phyloP scores from a whole-genome alignment of 30 jellyfish, hydroid and myxozoan species.

The Calvadosia cruxmelitensis region DNA sequence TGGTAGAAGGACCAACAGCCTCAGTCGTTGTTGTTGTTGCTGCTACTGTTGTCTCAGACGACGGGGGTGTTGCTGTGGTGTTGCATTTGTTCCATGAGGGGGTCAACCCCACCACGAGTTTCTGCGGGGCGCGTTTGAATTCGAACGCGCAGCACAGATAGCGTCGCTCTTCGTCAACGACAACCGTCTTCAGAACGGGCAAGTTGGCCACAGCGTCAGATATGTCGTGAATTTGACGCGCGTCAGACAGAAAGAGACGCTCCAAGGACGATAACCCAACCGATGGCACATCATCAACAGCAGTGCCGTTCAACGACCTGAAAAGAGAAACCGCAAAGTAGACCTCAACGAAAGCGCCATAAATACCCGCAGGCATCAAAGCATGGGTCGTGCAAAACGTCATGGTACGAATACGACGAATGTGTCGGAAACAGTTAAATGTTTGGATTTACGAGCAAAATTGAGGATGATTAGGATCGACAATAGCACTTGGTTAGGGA shows the following conservation, averaged over 20 bases:
- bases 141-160: slow-evolving; percentile 86
- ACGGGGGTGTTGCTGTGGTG: slow-evolving; percentile 11
- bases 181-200: slow-evolving; percentile 42
- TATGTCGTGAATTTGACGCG: slow-evolving; percentile 26
- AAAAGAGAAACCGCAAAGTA: neutral
- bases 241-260: slow-evolving; percentile 25
- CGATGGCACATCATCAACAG: slow-evolving; percentile 41
- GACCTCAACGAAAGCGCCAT: neutral
- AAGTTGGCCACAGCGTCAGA: slow-evolving; percentile 46
- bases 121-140: slow-evolving; percentile 27
- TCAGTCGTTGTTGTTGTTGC: slow-evolving; percentile 16
- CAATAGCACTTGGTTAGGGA: no score
- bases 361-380: neutral
- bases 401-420: no score
- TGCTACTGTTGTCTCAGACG: slow-evolving; percentile 1
- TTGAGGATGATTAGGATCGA: no score
- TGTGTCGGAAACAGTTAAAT: neutral
- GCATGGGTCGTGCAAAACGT: neutral
- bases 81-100: neutral
- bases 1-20: neutral
- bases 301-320: slow-evolving; percentile 43
- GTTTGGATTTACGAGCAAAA: no score
- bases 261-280: slow-evolving; percentile 35
- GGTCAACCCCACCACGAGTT: neutral
- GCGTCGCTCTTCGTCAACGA: slow-evolving; percentile 58